Evolutionary conservation across 1,140 invertebrate species (phyloP).

Genomic region (Lasioglossum albipes): DNA sequence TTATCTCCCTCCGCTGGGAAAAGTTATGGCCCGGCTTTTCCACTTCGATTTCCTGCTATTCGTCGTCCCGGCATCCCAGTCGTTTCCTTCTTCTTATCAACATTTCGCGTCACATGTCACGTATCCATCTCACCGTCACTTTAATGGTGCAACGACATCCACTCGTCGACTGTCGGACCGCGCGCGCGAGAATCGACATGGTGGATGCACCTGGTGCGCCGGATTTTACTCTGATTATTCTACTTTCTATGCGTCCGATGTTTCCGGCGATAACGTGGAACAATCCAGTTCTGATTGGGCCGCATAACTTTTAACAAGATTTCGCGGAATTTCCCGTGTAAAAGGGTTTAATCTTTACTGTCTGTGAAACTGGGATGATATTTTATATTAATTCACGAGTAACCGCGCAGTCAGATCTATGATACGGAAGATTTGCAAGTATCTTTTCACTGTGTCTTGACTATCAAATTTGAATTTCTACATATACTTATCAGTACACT

Average conservation of each 20-base stretch:
- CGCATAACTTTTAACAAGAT: conserved; percentile 1
- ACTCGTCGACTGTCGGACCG: not conserved
- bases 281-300: not conserved
- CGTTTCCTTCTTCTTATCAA: conserved; percentile 18
- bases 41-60: conserved; percentile 30
- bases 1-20: not conserved
- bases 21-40: conserved; percentile 7
- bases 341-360: conserved; percentile 3
- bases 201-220: not conserved
- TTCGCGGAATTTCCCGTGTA: not conserved
- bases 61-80: conserved; percentile 11
- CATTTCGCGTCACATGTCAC: not conserved
- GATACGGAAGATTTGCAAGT: too few species aligned
- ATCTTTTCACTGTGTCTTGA: too few species aligned
- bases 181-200: not conserved
- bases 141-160: conserved; percentile 12
- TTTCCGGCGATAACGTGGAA: too few species aligned
- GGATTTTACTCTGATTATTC: conserved; percentile 7
- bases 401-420: too few species aligned
- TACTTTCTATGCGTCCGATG: conserved; percentile 8
- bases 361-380: not conserved
- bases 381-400: not conserved
- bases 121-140: not conserved
- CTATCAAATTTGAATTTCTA: too few species aligned
- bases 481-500: too few species aligned